phyloP scores from a whole-genome alignment of 2,113 vertebrate genomes.

The Macroglossus sobrinus region DNA sequence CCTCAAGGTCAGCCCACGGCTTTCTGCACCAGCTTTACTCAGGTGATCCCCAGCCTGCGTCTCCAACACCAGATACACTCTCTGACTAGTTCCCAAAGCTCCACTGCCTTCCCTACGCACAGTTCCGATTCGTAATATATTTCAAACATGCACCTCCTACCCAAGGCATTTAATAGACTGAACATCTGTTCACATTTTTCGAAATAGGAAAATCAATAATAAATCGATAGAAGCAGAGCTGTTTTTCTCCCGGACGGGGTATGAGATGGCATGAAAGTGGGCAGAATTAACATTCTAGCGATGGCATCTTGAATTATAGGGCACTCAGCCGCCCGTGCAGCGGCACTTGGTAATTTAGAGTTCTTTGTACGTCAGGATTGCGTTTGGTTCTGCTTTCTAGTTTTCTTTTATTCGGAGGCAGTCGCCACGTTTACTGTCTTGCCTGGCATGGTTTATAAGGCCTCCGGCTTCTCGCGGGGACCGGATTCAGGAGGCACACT shows the following conservation, averaged over 20 bases:
- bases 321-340: background rate
- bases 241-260: slow-evolving; percentile 46
- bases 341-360: slow-evolving; percentile 64
- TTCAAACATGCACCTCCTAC: background rate
- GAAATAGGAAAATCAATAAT: slow-evolving; percentile 45
- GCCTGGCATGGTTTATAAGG: slow-evolving; percentile 67
- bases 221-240: slow-evolving; percentile 48
- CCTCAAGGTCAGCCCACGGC: too few relatives aligned
- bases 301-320: slow-evolving; percentile 65
- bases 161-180: background rate
- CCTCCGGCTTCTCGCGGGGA: background rate
- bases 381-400: slow-evolving; percentile 21
- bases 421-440: background rate
- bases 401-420: slow-evolving; percentile 59
- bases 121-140: background rate
- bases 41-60: background rate
- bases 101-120: rapidly evolving
- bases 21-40: background rate
- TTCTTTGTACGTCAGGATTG: slow-evolving; percentile 56
- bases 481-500: slow-evolving; percentile 25
- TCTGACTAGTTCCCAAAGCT: background rate
- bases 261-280: background rate
- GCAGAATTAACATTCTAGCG: slow-evolving; percentile 49
- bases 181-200: background rate
- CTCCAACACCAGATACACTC: background rate